Conservation (phyloP, 2,888 invertebrate genomes). For the Leucophenga montana region DNA sequence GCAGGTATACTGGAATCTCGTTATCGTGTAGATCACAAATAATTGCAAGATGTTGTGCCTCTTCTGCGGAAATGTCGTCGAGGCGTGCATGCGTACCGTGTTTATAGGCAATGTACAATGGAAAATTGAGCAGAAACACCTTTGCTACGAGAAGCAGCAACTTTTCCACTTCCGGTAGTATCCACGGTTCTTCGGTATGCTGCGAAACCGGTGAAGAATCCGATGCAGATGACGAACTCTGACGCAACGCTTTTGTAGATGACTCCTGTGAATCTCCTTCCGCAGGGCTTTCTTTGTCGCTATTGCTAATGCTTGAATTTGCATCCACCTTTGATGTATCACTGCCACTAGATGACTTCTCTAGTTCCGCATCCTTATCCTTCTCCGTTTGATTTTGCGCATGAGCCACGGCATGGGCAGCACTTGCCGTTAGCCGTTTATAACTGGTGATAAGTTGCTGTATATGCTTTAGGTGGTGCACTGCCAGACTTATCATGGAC, state of each 20-base stretch:
- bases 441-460: constrained; percentile 75
- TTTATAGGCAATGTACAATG: constrained; percentile 89
- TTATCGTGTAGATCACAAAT: constrained; percentile 94
- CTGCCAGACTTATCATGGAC: constrained; percentile 86
- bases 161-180: constrained; percentile 89
- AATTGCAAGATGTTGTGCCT: constrained; percentile 76
- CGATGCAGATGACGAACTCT: constrained; percentile 31
- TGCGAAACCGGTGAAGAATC: constrained; percentile 45
- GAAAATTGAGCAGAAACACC: constrained; percentile 91
- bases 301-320: not conserved
- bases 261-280: constrained; percentile 15
- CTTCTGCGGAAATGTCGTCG: constrained; percentile 88
- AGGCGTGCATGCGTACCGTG: constrained; percentile 86
- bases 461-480: constrained; percentile 86
- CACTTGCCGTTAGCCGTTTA: constrained; percentile 69
- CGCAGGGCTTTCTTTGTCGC: not conserved
- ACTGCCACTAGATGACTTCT: constrained; percentile 12
- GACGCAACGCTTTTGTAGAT: not conserved
- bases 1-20: constrained; percentile 91
- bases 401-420: constrained; percentile 56
- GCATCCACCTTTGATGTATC: constrained; percentile 1
- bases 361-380: constrained; percentile 27
- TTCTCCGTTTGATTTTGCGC: constrained; percentile 37
- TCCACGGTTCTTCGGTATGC: constrained; percentile 77
- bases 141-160: constrained; percentile 91